phyloP scores from a whole-genome alignment of 2,888 invertebrate genomes.

The Ormia ochracea region DNA sequence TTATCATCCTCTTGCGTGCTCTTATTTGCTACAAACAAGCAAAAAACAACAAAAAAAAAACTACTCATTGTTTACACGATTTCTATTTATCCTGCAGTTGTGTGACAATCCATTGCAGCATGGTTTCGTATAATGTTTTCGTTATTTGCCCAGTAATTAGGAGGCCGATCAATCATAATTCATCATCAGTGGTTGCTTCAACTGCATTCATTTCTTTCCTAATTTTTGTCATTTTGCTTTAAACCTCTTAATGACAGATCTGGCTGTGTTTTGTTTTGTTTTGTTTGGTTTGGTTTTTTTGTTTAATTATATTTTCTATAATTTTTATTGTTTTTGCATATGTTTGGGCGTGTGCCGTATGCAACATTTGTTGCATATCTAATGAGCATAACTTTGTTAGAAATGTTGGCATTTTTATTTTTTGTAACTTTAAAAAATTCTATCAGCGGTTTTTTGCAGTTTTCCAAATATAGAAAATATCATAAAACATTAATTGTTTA shows the following conservation, averaged over 20 bases:
- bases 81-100: neutral
- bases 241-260: conserved; percentile 26
- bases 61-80: conserved; percentile 18
- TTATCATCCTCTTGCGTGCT: conserved; percentile 24
- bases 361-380: conserved; percentile 63
- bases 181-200: conserved; percentile 68
- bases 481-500: neutral
- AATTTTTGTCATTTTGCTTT: conserved; percentile 20
- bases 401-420: conserved; percentile 47
- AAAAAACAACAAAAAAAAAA: no score
- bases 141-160: conserved; percentile 73
- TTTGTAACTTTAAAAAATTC: neutral
- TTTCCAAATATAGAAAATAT: conserved; percentile 22
- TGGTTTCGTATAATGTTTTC: conserved; percentile 55
- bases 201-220: conserved; percentile 12
- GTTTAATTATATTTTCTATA: neutral
- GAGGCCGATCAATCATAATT: conserved; percentile 74
- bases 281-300: conserved; percentile 6
- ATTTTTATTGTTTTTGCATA: conserved; percentile 54
- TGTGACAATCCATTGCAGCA: neutral
- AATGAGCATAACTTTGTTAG: conserved; percentile 53
- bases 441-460: neutral
- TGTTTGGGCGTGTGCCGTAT: conserved; percentile 58
- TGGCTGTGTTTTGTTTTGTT: conserved; percentile 39
- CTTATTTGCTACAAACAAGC: neutral